Base-by-base conservation (phyloP, 2,888 invertebrate genomes). In the Alloplasta piceator region DNA sequence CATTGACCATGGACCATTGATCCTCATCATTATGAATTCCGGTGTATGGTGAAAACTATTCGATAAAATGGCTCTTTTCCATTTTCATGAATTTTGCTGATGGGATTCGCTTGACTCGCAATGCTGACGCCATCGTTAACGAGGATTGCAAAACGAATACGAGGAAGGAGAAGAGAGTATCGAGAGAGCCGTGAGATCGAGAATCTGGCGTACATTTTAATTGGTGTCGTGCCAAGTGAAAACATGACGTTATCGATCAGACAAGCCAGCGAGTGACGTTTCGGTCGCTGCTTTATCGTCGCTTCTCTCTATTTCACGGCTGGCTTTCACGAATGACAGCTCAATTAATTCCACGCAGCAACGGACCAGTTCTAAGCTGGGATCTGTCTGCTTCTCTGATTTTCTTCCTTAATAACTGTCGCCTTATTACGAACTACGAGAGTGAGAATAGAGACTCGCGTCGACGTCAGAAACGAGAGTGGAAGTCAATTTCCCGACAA, bases 311-410 rank as follows among this genome's bases (percentile, higher is more conserved):
- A 26, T 26, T 26, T 26, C 26, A 26, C 26, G 2, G 6, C 56
- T 56, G 12, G 3, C 5, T 26, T 12, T 48, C 70, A 39, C 26
- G 39, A 61, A 52, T 52, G 71, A 71, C 71, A 71, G 61, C 61
- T 71, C 78, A 75, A 63, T 81, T 81, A 76, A 56, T 63, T 55
- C 61, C n/a, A 46, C 46, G 48, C 46, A 71, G 71, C 39, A 66
- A 64, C 58, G 72, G 67, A 78, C 71, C 36, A 60, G 60, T 72
- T 75, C 68, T 75, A 75, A 64, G 55, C 58, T 16, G 70, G 72
- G 48, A 80, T 77, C 76, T 80, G 77, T 80, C 67, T 55, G 56
- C 60, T 26, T 26, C 26, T 26, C 26, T 16, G 38, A 12, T 14
- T 6, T 58, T 58, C 68, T 36, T 63, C 56, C 68, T 56, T 76